Evolutionary conservation across 1,140 invertebrate genomes (phyloP).

Genomic region (Nautilus pompilius): DNA sequence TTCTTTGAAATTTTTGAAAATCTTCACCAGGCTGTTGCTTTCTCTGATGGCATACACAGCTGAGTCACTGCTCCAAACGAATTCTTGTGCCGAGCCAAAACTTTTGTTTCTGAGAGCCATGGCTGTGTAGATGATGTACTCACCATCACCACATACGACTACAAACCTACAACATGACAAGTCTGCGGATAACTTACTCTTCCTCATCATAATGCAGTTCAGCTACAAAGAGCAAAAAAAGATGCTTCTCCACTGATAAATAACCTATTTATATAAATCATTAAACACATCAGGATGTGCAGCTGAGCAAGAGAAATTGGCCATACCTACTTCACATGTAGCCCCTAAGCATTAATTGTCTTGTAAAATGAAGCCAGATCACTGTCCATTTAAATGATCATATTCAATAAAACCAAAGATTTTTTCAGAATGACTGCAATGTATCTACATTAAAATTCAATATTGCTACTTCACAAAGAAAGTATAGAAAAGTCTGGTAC

Average conservation of each 20-base stretch:
- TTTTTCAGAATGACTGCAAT: too few species aligned
- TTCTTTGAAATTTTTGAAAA: slow-evolving; percentile 99
- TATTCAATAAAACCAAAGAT: background rate
- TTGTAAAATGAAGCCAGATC: background rate
- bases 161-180: slow-evolving; percentile 82
- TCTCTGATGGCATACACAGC: slow-evolving; percentile 92
- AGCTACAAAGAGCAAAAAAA: too few species aligned
- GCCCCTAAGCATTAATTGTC: too few species aligned
- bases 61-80: slow-evolving; percentile 97
- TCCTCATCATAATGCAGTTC: too few species aligned
- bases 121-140: slow-evolving; percentile 99
- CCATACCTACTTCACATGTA: too few species aligned
- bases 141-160: slow-evolving; percentile 98
- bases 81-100: slow-evolving; percentile 97
- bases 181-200: too few species aligned
- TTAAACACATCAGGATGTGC: too few species aligned
- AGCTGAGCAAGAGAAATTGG: too few species aligned
- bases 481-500: too few species aligned
- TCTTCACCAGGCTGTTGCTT: slow-evolving; percentile 82
- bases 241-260: too few species aligned
- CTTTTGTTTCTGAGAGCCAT: slow-evolving; percentile 98
- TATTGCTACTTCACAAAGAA: background rate
- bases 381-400: too few species aligned
- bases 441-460: background rate
- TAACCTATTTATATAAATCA: too few species aligned